Evolutionary conservation across 1,140 invertebrate genomes (phyloP), one percentile per base, ranked within the genome.

Genomic region (Helicoverpa armigera): DNA sequence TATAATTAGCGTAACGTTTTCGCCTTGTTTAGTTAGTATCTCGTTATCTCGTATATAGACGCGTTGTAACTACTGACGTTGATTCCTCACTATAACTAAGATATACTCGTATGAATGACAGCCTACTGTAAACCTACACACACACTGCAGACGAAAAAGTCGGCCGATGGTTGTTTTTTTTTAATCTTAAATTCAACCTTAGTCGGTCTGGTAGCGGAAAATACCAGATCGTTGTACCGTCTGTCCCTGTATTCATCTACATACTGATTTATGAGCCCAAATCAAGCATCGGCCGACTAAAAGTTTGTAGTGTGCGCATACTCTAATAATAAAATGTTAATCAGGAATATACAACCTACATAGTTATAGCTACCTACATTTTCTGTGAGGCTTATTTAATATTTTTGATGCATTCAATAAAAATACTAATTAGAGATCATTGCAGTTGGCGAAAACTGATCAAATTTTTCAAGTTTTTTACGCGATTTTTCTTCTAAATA

Each of bases 361-460:
- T 35, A 56, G 53, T 56, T 56, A 56, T 29, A 29, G 12, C n/a
- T 67, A 67, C 63, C 18, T 67, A 67, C 12, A 67, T 29, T 18
- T 29, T 12, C 29, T 18, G 29, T 43, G 4, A 31, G 60, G 12
- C 51, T 53, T 53, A 53, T 9, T 53, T 31, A 61, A 61, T 13
- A 58, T 9, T 13, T 3, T 18, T 7, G 23, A 29, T 31, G 16
- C 23, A 29, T 18, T 67, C 16, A 48, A 67, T 67, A 65, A 65
- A 65, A 65, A 65, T 65, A 67, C 43, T 67, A 67, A 50, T 50
- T 18, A 16, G 65, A 67, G 65, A 67, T 67, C 65, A 67, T 69
- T 50, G 43, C 16, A 18, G 65, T 50, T 43, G 65, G 43, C 65
- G 65, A 69, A 69, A 69, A 69, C 65, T 69, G 65, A 69, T 69